Evolutionary conservation across 2,113 vertebrate genomes (phyloP), one percentile per base, ranked within the genome.

Genomic region (Tragelaphus imberbis): DNA sequence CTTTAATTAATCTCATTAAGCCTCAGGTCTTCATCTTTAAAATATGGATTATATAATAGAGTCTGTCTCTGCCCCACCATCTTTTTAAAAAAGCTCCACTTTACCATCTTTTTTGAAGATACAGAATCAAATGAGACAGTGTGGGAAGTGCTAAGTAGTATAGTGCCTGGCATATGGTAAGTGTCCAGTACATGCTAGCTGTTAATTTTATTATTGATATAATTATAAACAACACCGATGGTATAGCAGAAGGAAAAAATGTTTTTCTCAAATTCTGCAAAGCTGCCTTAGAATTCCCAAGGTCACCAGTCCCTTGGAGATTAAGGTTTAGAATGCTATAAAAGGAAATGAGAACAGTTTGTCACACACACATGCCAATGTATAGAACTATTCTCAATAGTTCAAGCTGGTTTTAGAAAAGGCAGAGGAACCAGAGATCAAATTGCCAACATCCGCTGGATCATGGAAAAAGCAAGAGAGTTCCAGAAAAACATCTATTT

Each of bases 291-390:
- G 33, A 97, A 65, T 91, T 98, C 88, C 88, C 91, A 95, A 95
- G 71, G 89, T 94, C 90, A 86, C 85, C 92, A 81, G 82, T 96
- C 33, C 88, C 81, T 96, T 91, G 61, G 90, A 91, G 81, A 90
- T 89, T 90, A 92, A 94, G 85, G 56, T 95, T 97, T 94, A 96
- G 91, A 96, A 87, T 89, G 88, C 44, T 94, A 1, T 95, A 91
- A 85, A 92, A 92, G 30, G 68, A 94, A 94, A 89, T 97, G 93
- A 95, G 96, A 97, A 63, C 36, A 84, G 91, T 97, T 96, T 97
- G 56, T 97, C 96, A 84, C 68, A 53, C 81, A 55, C 79, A 92
- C 77, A 51, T 87, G 61, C 61, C 93, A 91, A 79, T 28, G 36
- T 85, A 40, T 61, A 56, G 88, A 92, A 79, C 33, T 91, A n/a